Conservation (phyloP, 2,113 vertebrate species). For the Syrrhaptes paradoxus region DNA sequence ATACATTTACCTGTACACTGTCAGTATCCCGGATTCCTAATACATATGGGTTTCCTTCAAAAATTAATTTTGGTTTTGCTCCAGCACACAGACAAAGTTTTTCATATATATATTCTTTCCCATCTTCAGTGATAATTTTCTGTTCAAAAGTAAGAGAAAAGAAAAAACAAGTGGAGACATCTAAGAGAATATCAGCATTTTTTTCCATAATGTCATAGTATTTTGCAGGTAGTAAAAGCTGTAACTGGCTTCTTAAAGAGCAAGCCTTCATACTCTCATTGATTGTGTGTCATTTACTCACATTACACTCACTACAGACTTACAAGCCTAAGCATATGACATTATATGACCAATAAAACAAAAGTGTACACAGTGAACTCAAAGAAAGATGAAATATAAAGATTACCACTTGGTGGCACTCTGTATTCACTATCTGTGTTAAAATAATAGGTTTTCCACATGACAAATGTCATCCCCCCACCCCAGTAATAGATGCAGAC, state of each 20-base stretch:
- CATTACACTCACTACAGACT: not conserved
- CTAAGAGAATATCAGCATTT: not conserved
- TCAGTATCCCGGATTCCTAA: constrained; percentile 97
- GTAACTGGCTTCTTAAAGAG: not conserved
- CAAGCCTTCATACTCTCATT: not conserved
- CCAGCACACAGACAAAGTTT: constrained; percentile 93
- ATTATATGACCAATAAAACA: not conserved
- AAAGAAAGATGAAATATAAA: not conserved
- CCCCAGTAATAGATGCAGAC: not conserved
- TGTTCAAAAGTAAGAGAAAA: constrained; percentile 51
- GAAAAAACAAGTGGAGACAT: not conserved
- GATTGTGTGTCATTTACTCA: not conserved
- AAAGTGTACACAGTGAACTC: not conserved
- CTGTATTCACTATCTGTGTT: not conserved
- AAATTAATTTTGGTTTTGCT: constrained; percentile 87
- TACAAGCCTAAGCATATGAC: not conserved
- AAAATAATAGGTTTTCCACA: accelerated
- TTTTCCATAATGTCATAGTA: not conserved
- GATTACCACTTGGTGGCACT: constrained; percentile 19
- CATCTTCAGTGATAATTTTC: constrained; percentile 85
- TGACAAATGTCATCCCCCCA: too few species aligned
- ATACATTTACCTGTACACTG: constrained; percentile 85
- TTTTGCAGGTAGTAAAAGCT: not conserved
- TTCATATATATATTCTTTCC: constrained; percentile 77
- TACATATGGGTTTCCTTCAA: constrained; percentile 81